phyloP scores from a whole-genome alignment of 2,888 invertebrate species.

The Petrolisthes cinctipes region DNA sequence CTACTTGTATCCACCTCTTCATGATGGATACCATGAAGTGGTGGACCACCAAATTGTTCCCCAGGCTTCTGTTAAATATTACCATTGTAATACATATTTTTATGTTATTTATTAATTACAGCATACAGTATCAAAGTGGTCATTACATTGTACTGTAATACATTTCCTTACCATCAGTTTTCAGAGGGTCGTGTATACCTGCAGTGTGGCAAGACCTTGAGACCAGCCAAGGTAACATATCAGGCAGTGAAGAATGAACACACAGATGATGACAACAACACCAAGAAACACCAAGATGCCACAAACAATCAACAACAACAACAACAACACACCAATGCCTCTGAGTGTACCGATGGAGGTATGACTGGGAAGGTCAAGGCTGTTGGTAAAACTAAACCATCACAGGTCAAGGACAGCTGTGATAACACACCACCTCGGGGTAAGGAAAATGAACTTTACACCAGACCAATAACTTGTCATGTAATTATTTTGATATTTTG shows the following conservation, averaged over 20 bases:
- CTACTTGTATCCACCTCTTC: too few species aligned
- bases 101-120: not conserved
- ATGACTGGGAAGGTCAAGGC: not conserved
- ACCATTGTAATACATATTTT: not conserved
- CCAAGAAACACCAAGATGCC: not conserved
- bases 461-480: too few species aligned
- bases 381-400: not conserved
- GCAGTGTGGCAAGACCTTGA: constrained; percentile 51
- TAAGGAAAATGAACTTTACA: too few species aligned
- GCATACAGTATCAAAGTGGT: not conserved
- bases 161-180: constrained; percentile 37
- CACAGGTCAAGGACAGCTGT: not conserved
- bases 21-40: too few species aligned
- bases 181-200: constrained; percentile 52
- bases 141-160: not conserved
- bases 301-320: not conserved
- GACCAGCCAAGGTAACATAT: constrained; percentile 50
- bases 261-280: not conserved
- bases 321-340: not conserved
- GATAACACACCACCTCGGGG: not conserved
- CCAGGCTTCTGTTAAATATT: not conserved
- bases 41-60: too few species aligned
- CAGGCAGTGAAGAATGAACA: constrained; percentile 18
- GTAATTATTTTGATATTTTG: too few species aligned
- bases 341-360: too few species aligned